A percentile compares a stretch with the other conserved stretches of the same genome.
phyloP scores from a whole-genome alignment of 2,113 vertebrate genomes.

The Chamaetylas fuelleborni region DNA sequence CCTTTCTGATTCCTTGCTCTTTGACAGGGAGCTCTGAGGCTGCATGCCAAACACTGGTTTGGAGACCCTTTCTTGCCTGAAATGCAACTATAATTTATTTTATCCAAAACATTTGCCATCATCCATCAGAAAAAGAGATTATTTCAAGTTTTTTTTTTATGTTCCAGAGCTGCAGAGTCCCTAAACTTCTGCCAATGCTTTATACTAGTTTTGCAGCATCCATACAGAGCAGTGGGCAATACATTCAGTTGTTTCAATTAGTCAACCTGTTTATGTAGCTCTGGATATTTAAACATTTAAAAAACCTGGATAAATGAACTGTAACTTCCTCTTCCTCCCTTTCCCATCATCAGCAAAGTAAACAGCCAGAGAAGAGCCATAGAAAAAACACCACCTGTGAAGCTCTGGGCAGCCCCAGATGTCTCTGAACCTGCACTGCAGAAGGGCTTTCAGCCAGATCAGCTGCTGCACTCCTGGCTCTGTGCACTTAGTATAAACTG shows the following conservation, averaged over 20 bases:
- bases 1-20: not conserved
- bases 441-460: not conserved
- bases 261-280: slow-evolving; percentile 48
- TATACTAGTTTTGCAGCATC: not conserved
- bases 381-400: not conserved
- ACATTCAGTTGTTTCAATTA: slow-evolving; percentile 11
- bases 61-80: not conserved
- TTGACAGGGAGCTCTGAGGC: not conserved
- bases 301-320: slow-evolving; percentile 38
- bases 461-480: not conserved
- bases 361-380: not conserved
- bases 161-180: not conserved
- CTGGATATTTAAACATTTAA: slow-evolving; percentile 28
- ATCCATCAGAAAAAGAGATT: not conserved
- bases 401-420: not conserved
- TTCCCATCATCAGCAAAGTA: not conserved
- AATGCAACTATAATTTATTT: not conserved
- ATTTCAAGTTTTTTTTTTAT: not conserved
- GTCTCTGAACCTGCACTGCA: not conserved
- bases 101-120: not conserved
- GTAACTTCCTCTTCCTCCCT: not conserved
- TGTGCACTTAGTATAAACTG: not conserved
- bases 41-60: not conserved
- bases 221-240: not conserved
- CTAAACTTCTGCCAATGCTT: not conserved